Evolutionary conservation across 2,888 invertebrate species (phyloP), one percentile per base, ranked within the genome.

Genomic region (Rhogogaster chlorosoma): DNA sequence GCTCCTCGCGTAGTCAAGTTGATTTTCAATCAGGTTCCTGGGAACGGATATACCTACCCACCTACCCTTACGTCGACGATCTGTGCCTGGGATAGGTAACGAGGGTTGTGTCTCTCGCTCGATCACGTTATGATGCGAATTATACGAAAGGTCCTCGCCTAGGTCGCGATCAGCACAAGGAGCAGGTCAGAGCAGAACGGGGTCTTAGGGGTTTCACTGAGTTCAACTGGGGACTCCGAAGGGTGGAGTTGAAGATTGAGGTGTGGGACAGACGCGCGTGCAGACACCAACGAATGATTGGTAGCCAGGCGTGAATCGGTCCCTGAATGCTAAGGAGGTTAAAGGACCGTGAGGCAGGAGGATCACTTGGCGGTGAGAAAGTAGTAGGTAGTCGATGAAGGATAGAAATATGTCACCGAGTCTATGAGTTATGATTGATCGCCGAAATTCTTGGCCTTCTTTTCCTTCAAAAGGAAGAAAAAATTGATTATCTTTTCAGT

Each of bases 201-300:
- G 38, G 42, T 32, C 18, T 67, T 38, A 38, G 71, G 71, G 42
- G 22, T 71, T 71, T 42, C 36, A 29, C 9, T 36, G 71, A 42
- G 85, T 84, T 85, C 84, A 77, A 38, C 67, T n/a, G n/a, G 32
- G 83, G 71, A 49, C 49, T 64, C 64, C 61, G 42, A 32, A 78
- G 73, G 84, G 70, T 73, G 84, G 36, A 86, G 45, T 7, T 77
- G 84, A 84, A 61, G 82, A 38, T 42, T 9, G 36, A 71, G 42
- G 71, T 73, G 71, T 26, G 42, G 71, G 71, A 73, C 29, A 73
- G 67, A 73, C 36, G 70, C 49, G 71, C 36, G 22, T 45, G 29
- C 22, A 67, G 67, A 70, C 83, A 29, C 26, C 38, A 36, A 22
- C 29, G 84, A 38, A 70, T 61, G 84, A 84, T 61, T 84, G 73